These are phyloP conservation scores for Megalonaias nervosa DNA, from an alignment of 1,140 invertebrate genomes.

Conservation along the genomic window DNA sequence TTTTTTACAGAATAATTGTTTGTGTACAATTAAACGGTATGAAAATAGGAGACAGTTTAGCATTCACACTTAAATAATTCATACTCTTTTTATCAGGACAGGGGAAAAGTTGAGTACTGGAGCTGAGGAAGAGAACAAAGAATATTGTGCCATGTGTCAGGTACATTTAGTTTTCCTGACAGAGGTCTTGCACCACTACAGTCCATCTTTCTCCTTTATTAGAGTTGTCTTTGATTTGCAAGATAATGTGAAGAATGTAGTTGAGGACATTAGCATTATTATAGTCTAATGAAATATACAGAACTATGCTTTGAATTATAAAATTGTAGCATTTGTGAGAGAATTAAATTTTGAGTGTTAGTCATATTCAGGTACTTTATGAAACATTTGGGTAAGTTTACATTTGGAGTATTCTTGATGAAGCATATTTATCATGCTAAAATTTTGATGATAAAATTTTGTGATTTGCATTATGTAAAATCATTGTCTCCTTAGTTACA, in stretches of 20 bases:
- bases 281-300: background rate
- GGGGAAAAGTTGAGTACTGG: constrained; percentile 48
- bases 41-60: background rate
- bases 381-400: too few species aligned
- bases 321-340: too few species aligned
- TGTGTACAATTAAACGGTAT: background rate
- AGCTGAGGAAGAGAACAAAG: constrained; percentile 21
- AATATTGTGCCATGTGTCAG: constrained; percentile 44
- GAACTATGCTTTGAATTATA: background rate
- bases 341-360: background rate
- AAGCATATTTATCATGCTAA: too few species aligned
- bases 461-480: too few species aligned
- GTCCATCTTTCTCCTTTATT: background rate
- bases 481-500: too few species aligned
- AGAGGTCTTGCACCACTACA: background rate
- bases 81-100: constrained; percentile 40
- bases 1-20: too few species aligned
- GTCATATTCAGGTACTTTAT: too few species aligned
- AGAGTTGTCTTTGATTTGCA: background rate
- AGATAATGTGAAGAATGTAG: background rate
- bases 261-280: background rate
- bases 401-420: too few species aligned
- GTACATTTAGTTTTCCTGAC: constrained; percentile 15
- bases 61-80: background rate
- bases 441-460: too few species aligned